Evolutionary conservation across 2,888 invertebrate species (phyloP).

Genomic region (Hypsopygia costalis): DNA sequence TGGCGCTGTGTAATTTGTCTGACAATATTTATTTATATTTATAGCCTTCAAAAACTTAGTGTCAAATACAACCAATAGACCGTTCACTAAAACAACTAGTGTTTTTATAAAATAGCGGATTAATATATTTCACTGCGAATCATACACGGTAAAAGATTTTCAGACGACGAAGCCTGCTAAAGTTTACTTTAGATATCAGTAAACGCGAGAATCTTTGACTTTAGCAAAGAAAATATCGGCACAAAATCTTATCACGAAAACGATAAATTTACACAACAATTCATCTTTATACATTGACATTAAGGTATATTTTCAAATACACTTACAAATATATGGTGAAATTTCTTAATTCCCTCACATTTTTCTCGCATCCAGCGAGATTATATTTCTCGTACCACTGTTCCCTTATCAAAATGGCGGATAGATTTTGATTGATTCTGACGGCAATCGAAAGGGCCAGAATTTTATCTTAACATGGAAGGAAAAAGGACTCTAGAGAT

Average conservation of each 20-base stretch:
- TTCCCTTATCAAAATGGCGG: slow-evolving; percentile 1
- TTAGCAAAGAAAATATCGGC: not conserved
- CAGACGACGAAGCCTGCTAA: no score
- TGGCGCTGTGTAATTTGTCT: no score
- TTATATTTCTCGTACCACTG: not conserved
- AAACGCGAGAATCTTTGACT: no score
- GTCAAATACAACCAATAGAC: no score
- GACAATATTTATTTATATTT: no score
- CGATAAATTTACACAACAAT: not conserved
- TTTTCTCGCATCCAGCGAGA: not conserved
- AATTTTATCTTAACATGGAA: not conserved
- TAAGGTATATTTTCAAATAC: not conserved
- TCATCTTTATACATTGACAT: not conserved
- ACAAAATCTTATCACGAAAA: not conserved
- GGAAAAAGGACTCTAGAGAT: slow-evolving; percentile 1
- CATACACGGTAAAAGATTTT: no score
- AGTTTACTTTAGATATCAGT: no score
- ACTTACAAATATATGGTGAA: no score
- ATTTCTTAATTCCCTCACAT: not conserved
- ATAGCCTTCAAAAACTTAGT: no score
- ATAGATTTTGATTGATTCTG: slow-evolving; percentile 2
- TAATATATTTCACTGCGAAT: no score
- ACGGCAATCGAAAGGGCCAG: not conserved
- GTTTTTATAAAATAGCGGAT: no score
- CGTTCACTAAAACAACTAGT: no score